Evolutionary conservation across 2,888 invertebrate species (phyloP).

Genomic region (Heliconius aoede): DNA sequence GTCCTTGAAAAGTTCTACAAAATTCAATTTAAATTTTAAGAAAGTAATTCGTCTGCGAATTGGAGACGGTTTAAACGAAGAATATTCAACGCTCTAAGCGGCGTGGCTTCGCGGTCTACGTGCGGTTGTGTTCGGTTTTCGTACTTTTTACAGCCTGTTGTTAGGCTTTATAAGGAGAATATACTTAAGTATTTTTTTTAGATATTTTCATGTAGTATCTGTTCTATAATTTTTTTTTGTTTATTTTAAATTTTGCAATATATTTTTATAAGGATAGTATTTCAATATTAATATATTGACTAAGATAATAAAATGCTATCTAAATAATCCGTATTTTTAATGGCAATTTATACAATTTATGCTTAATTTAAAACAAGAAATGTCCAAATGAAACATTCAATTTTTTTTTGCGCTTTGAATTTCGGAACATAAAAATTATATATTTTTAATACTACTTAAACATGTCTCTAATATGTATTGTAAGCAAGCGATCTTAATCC

Average conservation of each 20-base stretch:
- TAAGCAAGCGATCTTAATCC: not conserved
- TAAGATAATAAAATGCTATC: too few relatives aligned
- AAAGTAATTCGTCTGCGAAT: constrained; percentile 34
- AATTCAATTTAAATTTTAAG: constrained; percentile 34
- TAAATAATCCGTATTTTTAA: too few relatives aligned
- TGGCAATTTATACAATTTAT: too few relatives aligned
- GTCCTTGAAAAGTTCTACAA: constrained; percentile 27
- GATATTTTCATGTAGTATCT: not conserved
- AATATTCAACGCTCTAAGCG: constrained; percentile 31
- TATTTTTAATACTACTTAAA: not conserved
- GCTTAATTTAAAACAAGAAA: too few relatives aligned
- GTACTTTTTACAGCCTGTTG: constrained; percentile 22
- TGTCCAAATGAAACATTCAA: too few relatives aligned
- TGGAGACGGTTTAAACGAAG: constrained; percentile 28
- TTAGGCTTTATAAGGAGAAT: constrained; percentile 2
- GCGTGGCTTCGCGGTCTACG: constrained; percentile 35
- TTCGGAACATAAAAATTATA: too few relatives aligned
- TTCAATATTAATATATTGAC: too few relatives aligned
- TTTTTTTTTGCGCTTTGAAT: too few relatives aligned
- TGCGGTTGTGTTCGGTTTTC: constrained; percentile 23
- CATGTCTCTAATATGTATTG: not conserved
- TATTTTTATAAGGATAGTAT: too few relatives aligned
- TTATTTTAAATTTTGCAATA: not conserved
- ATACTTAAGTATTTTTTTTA: constrained; percentile 1
- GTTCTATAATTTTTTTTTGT: not conserved